Base-by-base conservation (phyloP, 2,113 vertebrate genomes). In the Tetraodon nigroviridis region DNA sequence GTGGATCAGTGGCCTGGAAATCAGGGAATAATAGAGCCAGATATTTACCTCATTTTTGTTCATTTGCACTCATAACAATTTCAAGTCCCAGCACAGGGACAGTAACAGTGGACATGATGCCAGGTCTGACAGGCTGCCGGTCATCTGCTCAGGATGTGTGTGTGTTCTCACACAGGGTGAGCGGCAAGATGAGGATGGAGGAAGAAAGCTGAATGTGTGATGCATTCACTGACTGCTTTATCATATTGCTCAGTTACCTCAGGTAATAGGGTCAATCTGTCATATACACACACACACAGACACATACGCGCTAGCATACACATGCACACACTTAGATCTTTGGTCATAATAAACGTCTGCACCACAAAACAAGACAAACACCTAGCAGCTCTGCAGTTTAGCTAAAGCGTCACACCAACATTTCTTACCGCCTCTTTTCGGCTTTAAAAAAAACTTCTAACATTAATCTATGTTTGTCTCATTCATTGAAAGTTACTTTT, bases 61-160 rank as follows among this genome's bases (percentile, higher is more conserved):
- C 92, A 96, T 97, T 95, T 93, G 90, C 90, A 90, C 89, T 77
- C 85, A 89, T 90, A 89, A 85, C 90, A 90, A 93, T 94, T 91
- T 91, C 88, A 81, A 80, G 84, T 64, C 70, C 69, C 80, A 85
- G 54, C 44, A 73, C 87, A 90, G 6, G 67, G 86, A 55, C 79
- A 61, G 82, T 85, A 88, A 82, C 54, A 32, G 56, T 17, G 29
- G 64, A 75, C 83, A 73, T 83, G 69, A 61, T 32, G 74, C 55
- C 13, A 48, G 3, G 19, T 64, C 61, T 73, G 61, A 49, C 27
- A 42, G 49, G 69, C 56, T 27, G 55, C 56, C 61, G 56, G 67
- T 71, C 55, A 57, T 55, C 51, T 21, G 47, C 20, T 58, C 56
- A 37, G 45, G 4, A 17, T 49, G 48, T n/a, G 46, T 61, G 6